These are phyloP conservation scores for Tetrax tetrax DNA, from an alignment of 2,113 vertebrate species.

Conservation along the genomic window DNA sequence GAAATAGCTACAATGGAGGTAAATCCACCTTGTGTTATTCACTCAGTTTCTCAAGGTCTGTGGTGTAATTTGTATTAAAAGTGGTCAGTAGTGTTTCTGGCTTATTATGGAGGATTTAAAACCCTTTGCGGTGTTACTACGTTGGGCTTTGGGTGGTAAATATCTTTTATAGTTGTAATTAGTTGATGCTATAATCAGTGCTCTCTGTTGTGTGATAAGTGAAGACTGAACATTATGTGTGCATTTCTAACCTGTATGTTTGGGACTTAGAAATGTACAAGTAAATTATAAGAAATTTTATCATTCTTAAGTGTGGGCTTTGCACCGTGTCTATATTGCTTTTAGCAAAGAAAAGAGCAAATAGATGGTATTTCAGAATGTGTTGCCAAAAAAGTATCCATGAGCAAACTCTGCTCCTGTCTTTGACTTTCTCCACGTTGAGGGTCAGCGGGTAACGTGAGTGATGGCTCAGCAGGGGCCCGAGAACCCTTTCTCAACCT, in stretches of 20 bases:
- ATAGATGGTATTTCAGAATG: neutral
- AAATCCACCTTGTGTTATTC: neutral
- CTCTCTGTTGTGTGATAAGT: neutral
- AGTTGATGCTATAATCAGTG: neutral
- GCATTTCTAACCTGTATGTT: neutral
- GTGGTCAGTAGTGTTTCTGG: neutral
- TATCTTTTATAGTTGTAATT: neutral
- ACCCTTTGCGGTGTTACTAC: neutral
- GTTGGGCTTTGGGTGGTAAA: neutral
- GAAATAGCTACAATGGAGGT: neutral
- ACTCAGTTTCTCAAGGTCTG: neutral
- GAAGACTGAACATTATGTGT: neutral
- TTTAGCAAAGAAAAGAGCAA: neutral
- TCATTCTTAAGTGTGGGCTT: neutral
- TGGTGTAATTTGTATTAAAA: neutral
- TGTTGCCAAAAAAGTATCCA: neutral
- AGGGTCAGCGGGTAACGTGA: neutral
- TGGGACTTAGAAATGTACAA: neutral
- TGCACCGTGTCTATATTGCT: neutral
- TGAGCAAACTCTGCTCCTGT: neutral
- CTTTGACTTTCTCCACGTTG: neutral
- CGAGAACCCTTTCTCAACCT: neutral
- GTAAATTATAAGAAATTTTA: neutral
- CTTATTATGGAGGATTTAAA: neutral
- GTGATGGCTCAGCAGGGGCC: slow-evolving; percentile 20